These are phyloP conservation scores for Heloderma charlesbogerti DNA, from an alignment of 2,113 vertebrate species.

Conservation along the genomic window DNA sequence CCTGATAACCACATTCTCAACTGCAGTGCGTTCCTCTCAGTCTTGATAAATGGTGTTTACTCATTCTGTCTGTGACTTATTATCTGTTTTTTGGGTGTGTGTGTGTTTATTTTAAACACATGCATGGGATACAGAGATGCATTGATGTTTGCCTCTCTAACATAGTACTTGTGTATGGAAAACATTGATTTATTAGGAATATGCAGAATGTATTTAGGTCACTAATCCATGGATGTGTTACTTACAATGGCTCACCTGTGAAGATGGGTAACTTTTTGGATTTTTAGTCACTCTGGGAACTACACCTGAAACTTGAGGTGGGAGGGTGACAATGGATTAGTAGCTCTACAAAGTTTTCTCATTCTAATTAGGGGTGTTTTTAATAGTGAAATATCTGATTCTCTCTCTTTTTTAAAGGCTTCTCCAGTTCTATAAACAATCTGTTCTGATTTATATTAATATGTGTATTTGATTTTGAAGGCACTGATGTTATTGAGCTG, in stretches of 20 bases:
- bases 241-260: not conserved
- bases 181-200: not conserved
- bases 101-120: no score
- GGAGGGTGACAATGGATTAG: not conserved
- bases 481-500: not conserved
- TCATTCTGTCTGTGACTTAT: not conserved
- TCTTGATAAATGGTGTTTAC: not conserved
- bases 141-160: no score
- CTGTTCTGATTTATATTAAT: not conserved
- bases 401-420: not conserved
- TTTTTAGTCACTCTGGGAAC: accelerated
- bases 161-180: accelerated
- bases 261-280: not conserved
- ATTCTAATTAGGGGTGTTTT: not conserved
- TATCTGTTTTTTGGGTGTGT: not conserved
- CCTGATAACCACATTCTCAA: not conserved
- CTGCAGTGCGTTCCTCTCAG: not conserved
- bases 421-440: not conserved
- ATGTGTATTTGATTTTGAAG: conserved; percentile 12
- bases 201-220: not conserved
- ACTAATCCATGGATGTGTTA: not conserved
- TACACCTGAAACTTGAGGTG: accelerated
- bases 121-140: not conserved
- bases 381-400: not conserved
- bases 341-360: not conserved